Conservation (phyloP, 2,888 invertebrate species). For the Phasia obesa region DNA sequence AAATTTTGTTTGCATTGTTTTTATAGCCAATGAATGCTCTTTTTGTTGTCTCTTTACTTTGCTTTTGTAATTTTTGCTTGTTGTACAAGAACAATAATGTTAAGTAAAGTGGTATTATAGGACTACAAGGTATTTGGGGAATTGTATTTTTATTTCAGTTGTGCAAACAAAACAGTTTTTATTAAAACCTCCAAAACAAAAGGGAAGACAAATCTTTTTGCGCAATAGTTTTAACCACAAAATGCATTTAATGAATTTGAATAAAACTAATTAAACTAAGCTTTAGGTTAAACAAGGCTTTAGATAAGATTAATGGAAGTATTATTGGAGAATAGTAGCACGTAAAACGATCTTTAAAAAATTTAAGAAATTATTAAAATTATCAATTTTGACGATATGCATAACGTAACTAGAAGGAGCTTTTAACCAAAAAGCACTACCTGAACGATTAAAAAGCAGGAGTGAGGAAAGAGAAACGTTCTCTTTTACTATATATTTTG, state of each 20-base stretch:
- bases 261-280: background rate
- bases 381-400: too few relatives aligned
- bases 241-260: background rate
- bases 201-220: background rate
- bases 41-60: slow-evolving; percentile 29
- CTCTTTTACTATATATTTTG: too few relatives aligned
- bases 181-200: background rate
- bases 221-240: background rate
- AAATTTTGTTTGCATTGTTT: background rate
- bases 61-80: slow-evolving; percentile 15
- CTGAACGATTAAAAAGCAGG: too few relatives aligned
- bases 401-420: too few relatives aligned
- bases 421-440: too few relatives aligned
- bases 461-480: too few relatives aligned
- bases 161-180: slow-evolving; percentile 9
- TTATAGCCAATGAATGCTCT: slow-evolving; percentile 23
- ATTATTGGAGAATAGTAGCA: too few relatives aligned
- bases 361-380: too few relatives aligned
- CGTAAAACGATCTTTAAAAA: too few relatives aligned
- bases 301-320: too few relatives aligned
- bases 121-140: slow-evolving; percentile 69
- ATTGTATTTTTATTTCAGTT: slow-evolving; percentile 33
- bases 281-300: background rate
- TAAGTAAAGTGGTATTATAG: slow-evolving; percentile 68
- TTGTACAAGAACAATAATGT: slow-evolving; percentile 63